phyloP scores from a whole-genome alignment of 1,140 invertebrate genomes.

The Heliconius nattereri region DNA sequence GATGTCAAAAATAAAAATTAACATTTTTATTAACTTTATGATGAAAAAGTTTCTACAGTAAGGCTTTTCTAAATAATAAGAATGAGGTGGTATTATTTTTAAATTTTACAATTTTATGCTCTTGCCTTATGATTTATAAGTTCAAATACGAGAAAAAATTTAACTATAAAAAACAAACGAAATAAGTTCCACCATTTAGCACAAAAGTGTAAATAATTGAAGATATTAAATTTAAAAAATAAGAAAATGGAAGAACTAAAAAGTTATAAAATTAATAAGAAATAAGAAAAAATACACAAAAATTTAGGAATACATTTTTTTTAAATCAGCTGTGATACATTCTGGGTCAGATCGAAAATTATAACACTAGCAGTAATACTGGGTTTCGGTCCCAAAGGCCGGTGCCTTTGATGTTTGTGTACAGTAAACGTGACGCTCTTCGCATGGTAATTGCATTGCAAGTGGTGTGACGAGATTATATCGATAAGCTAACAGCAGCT shows the following conservation, averaged over 20 bases:
- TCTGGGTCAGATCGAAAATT: neutral
- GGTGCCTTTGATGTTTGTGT: conserved; percentile 62
- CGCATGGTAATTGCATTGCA: conserved; percentile 52
- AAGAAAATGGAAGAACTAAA: too few relatives aligned
- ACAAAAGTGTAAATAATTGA: too few relatives aligned
- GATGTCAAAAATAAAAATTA: neutral
- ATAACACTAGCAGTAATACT: neutral
- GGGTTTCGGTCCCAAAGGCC: conserved; percentile 48
- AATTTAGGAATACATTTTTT: neutral
- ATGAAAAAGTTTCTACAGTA: neutral
- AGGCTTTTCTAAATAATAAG: neutral
- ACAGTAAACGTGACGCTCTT: conserved; percentile 67
- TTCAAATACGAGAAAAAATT: too few relatives aligned
- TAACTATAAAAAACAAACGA: too few relatives aligned
- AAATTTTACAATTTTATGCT: too few relatives aligned
- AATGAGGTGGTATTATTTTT: neutral
- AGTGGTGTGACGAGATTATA: conserved; percentile 46
- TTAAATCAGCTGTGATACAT: neutral
- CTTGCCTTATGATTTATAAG: too few relatives aligned
- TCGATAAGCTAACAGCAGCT: conserved; percentile 40
- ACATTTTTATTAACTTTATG: neutral
- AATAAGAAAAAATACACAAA: too few relatives aligned
- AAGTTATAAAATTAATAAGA: too few relatives aligned
- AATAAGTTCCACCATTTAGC: too few relatives aligned
- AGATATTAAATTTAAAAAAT: too few relatives aligned